A percentile compares a stretch with the other conserved stretches of the same genome.
phyloP scores from a whole-genome alignment of 2,113 vertebrate species.

The Origma solitaria region DNA sequence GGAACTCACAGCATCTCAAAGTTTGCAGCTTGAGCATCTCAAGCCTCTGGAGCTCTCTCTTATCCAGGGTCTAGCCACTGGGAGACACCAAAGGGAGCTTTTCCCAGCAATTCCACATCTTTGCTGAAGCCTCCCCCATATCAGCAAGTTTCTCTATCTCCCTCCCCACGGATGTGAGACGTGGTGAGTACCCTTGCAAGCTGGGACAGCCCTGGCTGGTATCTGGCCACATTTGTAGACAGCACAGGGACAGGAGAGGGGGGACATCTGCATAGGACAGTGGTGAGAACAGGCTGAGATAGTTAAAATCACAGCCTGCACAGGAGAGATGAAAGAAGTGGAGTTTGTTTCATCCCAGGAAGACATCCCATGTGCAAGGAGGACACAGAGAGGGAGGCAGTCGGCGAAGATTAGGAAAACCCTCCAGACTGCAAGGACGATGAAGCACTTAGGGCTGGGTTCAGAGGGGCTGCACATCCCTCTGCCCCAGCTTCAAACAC shows the following conservation, averaged over 20 bases:
- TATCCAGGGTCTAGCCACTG: not conserved
- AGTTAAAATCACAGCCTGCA: not conserved
- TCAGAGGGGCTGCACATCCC: not conserved
- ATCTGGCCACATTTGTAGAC: not conserved
- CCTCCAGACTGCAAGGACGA: fast-evolving
- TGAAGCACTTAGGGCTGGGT: fast-evolving
- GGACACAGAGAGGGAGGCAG: not conserved
- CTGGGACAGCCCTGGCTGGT: not conserved
- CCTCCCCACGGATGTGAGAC: not conserved
- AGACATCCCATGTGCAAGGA: not conserved
- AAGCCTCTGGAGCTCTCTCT: not conserved
- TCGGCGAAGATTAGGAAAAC: not conserved
- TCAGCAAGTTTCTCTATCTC: not conserved
- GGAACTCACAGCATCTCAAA: not conserved
- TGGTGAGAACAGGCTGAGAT: not conserved
- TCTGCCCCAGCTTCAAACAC: not conserved
- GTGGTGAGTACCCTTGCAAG: fast-evolving
- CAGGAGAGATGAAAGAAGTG: not conserved
- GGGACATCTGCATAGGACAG: not conserved
- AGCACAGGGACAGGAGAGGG: not conserved
- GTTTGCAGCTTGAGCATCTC: not conserved
- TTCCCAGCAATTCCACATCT: not conserved
- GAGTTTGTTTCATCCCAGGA: not conserved
- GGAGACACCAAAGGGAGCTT: not conserved
- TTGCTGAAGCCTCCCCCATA: not conserved